Conservation (phyloP, 2,113 vertebrate genomes). For the Meriones unguiculatus region DNA sequence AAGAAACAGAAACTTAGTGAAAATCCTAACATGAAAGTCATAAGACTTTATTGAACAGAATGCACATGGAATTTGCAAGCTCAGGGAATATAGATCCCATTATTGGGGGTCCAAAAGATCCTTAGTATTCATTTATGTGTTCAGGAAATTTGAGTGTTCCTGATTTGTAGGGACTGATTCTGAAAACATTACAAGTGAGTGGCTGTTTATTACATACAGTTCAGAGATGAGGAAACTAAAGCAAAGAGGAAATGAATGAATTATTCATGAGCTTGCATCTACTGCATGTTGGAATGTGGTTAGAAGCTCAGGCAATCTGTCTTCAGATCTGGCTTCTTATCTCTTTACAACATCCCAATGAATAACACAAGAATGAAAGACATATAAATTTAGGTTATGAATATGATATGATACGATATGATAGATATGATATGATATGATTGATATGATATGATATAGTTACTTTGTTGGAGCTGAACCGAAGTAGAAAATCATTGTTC, state of each 20-base stretch:
- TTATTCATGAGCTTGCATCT: not conserved
- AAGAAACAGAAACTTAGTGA: not conserved
- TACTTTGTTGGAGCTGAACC: not conserved
- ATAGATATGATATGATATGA: not conserved
- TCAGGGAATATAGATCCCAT: not conserved
- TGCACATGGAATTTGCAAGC: not conserved
- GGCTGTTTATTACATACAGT: not conserved
- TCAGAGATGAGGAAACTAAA: slow-evolving; percentile 6
- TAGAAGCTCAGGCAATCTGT: not conserved
- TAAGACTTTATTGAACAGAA: not conserved
- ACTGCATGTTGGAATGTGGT: not conserved
- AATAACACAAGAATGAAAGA: not conserved
- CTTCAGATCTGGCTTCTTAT: not conserved
- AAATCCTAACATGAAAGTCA: not conserved
- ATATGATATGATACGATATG: not conserved
- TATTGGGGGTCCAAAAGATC: not conserved
- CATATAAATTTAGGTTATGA: not conserved
- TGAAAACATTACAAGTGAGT: not conserved
- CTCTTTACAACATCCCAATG: not conserved
- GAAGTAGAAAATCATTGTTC: not conserved
- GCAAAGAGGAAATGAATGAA: not conserved
- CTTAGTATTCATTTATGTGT: not conserved
- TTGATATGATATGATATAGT: not conserved
- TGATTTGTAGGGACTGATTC: not conserved
- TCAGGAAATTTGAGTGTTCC: not conserved